These are phyloP conservation scores for Amniataba percoides DNA, from an alignment of 2,797 vertebrate genomes.

Conservation along the genomic window DNA sequence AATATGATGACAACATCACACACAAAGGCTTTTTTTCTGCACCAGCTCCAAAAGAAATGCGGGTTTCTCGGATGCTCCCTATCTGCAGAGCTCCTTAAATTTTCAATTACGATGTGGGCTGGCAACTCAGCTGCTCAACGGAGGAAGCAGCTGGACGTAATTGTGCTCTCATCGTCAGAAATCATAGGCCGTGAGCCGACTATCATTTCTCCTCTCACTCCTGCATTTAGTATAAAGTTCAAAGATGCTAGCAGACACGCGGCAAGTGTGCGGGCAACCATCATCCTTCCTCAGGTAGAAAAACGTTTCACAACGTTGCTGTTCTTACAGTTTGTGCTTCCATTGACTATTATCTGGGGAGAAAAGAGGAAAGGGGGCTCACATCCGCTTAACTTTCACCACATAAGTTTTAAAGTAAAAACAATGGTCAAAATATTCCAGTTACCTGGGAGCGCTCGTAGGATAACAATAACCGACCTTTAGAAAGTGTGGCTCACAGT, in stretches of 20 bases:
- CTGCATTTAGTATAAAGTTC: constrained; percentile 18
- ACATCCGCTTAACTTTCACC: neutral
- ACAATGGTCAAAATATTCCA: neutral
- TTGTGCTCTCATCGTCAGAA: constrained; percentile 38
- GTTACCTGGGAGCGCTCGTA: neutral
- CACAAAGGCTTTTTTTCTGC: constrained; percentile 19
- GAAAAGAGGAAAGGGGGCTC: neutral
- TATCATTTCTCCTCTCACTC: constrained; percentile 33
- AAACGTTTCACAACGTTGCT: neutral
- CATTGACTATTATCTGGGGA: neutral
- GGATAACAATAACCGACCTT: neutral
- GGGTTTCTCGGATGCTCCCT: constrained; percentile 5
- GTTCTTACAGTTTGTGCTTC: neutral
- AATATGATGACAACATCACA: constrained; percentile 11
- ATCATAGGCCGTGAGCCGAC: constrained; percentile 39
- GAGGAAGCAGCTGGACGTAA: constrained; percentile 33
- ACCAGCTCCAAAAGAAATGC: neutral
- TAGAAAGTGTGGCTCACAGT: neutral
- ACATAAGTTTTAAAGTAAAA: neutral
- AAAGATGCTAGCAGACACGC: constrained; percentile 2
- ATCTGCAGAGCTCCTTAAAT: constrained; percentile 20
- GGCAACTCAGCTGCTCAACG: constrained; percentile 25
- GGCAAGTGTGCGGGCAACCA: neutral
- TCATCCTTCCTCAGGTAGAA: neutral
- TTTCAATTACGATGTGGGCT: constrained; percentile 34